Evolutionary conservation across 2,113 vertebrate species (phyloP).

Genomic region (Centropristis striata): DNA sequence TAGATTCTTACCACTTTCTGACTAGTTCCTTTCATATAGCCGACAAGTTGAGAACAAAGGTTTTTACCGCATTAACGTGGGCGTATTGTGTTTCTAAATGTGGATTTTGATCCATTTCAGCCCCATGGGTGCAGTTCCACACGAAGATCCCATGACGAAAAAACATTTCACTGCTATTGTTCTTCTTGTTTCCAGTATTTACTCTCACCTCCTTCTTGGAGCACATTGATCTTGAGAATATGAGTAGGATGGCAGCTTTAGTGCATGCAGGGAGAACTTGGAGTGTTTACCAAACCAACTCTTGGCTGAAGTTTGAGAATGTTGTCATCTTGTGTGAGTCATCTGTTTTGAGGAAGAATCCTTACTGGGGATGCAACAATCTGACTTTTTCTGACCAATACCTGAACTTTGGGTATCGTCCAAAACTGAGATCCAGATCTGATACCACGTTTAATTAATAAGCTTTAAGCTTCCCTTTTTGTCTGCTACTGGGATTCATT

Average conservation of each 20-base stretch:
- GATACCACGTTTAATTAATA: too few species aligned
- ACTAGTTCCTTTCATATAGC: background rate
- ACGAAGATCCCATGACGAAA: slow-evolving; percentile 19
- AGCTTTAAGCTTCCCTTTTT: too few species aligned
- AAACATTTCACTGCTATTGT: slow-evolving; percentile 22
- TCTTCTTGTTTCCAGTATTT: slow-evolving; percentile 52
- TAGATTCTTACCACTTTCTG: background rate
- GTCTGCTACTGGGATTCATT: too few species aligned
- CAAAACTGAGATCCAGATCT: too few species aligned
- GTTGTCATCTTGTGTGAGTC: background rate
- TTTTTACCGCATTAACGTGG: slow-evolving; percentile 25
- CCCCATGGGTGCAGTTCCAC: slow-evolving; percentile 31
- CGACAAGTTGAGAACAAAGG: slow-evolving; percentile 17
- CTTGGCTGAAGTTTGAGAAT: slow-evolving; percentile 1
- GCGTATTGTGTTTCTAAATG: slow-evolving; percentile 24
- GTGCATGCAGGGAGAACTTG: slow-evolving; percentile 7
- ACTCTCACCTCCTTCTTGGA: slow-evolving; percentile 52
- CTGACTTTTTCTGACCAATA: background rate
- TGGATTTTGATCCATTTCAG: slow-evolving; percentile 30
- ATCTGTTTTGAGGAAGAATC: background rate
- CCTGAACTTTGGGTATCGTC: too few species aligned
- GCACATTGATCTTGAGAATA: slow-evolving; percentile 46
- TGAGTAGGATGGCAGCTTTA: slow-evolving; percentile 44
- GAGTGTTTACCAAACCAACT: slow-evolving; percentile 6
- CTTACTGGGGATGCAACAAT: background rate